A percentile compares a stretch with the other conserved stretches of the same genome.
Conservation (phyloP, 2,113 vertebrate species). For the Delphinus delphis region DNA sequence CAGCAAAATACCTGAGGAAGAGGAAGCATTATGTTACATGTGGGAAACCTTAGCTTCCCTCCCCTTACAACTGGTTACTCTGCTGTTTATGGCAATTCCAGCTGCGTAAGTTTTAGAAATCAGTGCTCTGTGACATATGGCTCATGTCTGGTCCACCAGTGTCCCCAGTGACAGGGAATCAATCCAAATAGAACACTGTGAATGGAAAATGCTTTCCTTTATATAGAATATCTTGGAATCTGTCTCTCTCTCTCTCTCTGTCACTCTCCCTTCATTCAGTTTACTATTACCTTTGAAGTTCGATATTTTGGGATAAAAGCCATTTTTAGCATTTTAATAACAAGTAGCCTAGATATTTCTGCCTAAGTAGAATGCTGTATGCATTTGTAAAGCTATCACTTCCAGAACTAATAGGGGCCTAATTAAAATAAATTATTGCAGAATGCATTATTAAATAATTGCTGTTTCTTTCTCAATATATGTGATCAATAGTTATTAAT, state of each 20-base stretch:
- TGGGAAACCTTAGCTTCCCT: not conserved
- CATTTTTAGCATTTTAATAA: not conserved
- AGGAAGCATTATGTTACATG: not conserved
- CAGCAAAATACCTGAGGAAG: not conserved
- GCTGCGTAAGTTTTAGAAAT: slow-evolving; percentile 39
- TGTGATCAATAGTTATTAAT: not conserved
- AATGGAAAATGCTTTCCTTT: slow-evolving; percentile 1
- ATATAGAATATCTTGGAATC: not conserved
- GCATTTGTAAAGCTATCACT: not conserved
- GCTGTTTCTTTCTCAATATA: not conserved
- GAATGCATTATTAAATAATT: not conserved
- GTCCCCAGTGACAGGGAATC: not conserved
- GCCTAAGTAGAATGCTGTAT: not conserved
- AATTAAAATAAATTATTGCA: not conserved
- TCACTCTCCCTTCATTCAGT: not conserved
- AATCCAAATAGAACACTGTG: slow-evolving; percentile 1
- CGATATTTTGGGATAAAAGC: not conserved
- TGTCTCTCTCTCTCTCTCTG: not conserved
- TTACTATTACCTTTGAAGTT: not conserved
- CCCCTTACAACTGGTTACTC: not conserved
- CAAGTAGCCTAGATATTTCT: not conserved
- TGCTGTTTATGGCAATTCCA: slow-evolving; percentile 32
- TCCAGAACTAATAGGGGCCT: not conserved
- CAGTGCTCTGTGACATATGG: slow-evolving; percentile 45
- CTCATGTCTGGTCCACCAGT: not conserved